These are phyloP conservation scores for Erythrocercus mccallii DNA, from an alignment of 2,113 vertebrate genomes.

Conservation along the genomic window DNA sequence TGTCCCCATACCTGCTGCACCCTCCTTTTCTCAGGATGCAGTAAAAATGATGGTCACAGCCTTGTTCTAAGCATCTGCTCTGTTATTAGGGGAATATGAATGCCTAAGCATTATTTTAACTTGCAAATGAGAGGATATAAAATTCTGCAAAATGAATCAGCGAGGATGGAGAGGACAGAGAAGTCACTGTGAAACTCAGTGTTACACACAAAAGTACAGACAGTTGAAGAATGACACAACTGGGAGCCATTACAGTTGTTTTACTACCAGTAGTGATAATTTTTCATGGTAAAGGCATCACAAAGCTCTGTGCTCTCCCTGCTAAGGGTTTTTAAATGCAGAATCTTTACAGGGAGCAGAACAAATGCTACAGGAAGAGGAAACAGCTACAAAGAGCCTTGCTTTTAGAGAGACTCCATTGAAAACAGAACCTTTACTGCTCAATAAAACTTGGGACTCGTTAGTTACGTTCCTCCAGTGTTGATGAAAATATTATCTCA, in stretches of 20 bases:
- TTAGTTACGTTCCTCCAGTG: neutral
- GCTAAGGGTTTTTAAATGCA: neutral
- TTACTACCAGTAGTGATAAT: neutral
- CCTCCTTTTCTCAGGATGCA: neutral
- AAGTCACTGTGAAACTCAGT: neutral
- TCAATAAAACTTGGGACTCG: neutral
- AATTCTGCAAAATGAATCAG: neutral
- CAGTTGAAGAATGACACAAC: neutral
- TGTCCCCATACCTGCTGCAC: neutral
- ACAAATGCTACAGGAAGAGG: neutral
- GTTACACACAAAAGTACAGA: neutral
- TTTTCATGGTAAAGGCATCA: neutral
- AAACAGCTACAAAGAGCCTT: neutral
- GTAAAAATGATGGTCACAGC: neutral
- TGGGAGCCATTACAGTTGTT: neutral
- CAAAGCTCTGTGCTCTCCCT: neutral
- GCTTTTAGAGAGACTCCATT: neutral
- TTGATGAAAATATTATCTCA: neutral
- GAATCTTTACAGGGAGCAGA: neutral
- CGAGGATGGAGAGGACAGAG: neutral
- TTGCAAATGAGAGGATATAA: neutral
- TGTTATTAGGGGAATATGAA: neutral
- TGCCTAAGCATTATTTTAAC: neutral
- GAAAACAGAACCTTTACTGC: neutral
- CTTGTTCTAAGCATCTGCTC: neutral